Evolutionary conservation across 2,888 invertebrate genomes (phyloP), one percentile per base, ranked within the genome.

Genomic region (Thymelicus lineola): DNA sequence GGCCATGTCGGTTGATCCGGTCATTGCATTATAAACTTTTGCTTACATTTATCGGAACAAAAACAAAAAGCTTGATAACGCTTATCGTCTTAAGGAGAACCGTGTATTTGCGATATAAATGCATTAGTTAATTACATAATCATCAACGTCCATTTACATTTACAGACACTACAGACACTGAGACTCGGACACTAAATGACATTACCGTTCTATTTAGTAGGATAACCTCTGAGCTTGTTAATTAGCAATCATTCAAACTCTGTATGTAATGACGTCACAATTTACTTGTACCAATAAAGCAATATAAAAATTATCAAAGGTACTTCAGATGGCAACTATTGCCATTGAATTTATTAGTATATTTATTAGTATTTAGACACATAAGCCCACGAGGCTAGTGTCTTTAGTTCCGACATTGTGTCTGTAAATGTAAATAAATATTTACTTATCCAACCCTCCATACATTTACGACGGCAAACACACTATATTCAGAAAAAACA

Each of bases 31-130:
- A 53, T 63, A 28, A 57, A 69, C 69, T 71, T 65, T 72, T 76
- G 75, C 75, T 76, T 78, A 77, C 62, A 70, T 75, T 71, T 75
- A 73, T 75, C 76, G 48, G 50, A 76, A 76, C 76, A 77, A 76
- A 75, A 75, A 76, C 73, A 75, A 73, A 75, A 79, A 79, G 77
- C 77, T 73, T 68, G 73, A 71, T 72, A 67, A 75, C 66, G 68
- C 71, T 73, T 71, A 68, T 62, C 55, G 62, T 73, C 75, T 74
- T 75, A 77, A 77, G 75, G 80, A 76, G 79, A 85, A 85, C 80
- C 80, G 80, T 82, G 79, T 77, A 85, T 82, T 86, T 85, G 88
- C 85, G 83, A 83, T 86, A 86, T 91, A 91, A 91, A 91, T 91
- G 90, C 91, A 89, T 86, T 84, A 85, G 80, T 87, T 82, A 80